Conservation (phyloP, 2,888 invertebrate genomes). For the Pterobdella sp. region DNA sequence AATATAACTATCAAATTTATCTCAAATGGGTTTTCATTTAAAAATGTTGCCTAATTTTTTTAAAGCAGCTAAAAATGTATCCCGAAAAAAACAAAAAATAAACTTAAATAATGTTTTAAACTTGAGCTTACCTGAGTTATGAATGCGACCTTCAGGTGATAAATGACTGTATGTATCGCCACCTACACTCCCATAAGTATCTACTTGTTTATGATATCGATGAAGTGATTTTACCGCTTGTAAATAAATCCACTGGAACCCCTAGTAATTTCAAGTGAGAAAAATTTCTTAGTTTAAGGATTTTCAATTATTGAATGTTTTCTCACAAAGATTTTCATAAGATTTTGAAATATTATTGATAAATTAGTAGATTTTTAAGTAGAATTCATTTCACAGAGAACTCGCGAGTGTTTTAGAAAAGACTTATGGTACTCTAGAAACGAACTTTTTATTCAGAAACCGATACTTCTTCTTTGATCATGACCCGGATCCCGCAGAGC, state of each 20-base stretch:
- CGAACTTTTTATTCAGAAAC: slow-evolving; percentile 32
- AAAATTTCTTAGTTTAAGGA: background rate
- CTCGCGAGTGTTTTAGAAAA: background rate
- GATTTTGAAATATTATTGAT: slow-evolving; percentile 3
- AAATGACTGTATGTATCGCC: slow-evolving; percentile 36
- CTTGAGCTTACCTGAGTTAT: too few relatives aligned
- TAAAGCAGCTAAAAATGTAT: too few relatives aligned
- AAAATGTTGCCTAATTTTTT: too few relatives aligned
- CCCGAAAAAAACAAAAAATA: too few relatives aligned
- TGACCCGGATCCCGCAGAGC: slow-evolving; percentile 17
- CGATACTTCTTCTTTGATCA: slow-evolving; percentile 33
- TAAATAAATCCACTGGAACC: background rate
- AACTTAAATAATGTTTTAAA: too few relatives aligned
- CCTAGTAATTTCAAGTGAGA: background rate
- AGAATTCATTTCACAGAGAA: background rate
- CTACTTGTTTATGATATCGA: slow-evolving; percentile 34
- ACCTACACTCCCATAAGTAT: slow-evolving; percentile 32
- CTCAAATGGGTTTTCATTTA: too few relatives aligned
- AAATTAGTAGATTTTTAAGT: background rate
- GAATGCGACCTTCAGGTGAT: slow-evolving; percentile 15
- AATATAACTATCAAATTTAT: too few relatives aligned
- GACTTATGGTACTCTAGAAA: background rate
- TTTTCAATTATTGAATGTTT: background rate
- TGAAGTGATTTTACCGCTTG: slow-evolving; percentile 35
- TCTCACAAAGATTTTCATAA: background rate